These are phyloP conservation scores for Rotaria magnacalcarata DNA, from an alignment of 2,888 invertebrate species.

Conservation along the genomic window DNA sequence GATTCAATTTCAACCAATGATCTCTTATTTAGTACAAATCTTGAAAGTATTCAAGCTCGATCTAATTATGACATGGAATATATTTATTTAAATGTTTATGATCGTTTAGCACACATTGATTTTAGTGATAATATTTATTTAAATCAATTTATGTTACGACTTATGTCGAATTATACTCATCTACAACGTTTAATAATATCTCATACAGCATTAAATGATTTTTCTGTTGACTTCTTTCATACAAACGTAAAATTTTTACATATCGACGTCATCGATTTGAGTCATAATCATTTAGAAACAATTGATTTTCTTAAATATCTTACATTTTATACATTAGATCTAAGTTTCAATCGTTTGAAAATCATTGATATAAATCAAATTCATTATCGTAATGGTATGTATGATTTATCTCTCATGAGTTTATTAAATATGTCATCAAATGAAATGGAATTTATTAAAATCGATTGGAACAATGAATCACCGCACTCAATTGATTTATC, in stretches of 20 bases:
- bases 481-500: slow-evolving; percentile 34
- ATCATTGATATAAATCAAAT: not conserved
- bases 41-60: not conserved
- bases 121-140: not conserved
- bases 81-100: slow-evolving; percentile 4
- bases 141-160: not conserved
- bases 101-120: not conserved
- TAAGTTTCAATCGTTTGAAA: not conserved
- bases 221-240: not conserved
- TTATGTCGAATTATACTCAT: not conserved
- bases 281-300: not conserved
- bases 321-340: not conserved
- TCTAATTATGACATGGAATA: not conserved
- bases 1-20: not conserved
- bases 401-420: not conserved
- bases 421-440: not conserved
- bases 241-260: not conserved
- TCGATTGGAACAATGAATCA: not conserved
- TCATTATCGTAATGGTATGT: slow-evolving; percentile 24
- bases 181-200: not conserved
- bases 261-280: not conserved
- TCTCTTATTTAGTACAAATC: not conserved
- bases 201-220: not conserved
- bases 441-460: not conserved
- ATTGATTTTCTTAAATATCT: not conserved